A percentile compares a stretch with the other conserved stretches of the same genome.
Evolutionary conservation across 2,113 vertebrate genomes (phyloP).

Genomic region (Xiphophorus couchianus): DNA sequence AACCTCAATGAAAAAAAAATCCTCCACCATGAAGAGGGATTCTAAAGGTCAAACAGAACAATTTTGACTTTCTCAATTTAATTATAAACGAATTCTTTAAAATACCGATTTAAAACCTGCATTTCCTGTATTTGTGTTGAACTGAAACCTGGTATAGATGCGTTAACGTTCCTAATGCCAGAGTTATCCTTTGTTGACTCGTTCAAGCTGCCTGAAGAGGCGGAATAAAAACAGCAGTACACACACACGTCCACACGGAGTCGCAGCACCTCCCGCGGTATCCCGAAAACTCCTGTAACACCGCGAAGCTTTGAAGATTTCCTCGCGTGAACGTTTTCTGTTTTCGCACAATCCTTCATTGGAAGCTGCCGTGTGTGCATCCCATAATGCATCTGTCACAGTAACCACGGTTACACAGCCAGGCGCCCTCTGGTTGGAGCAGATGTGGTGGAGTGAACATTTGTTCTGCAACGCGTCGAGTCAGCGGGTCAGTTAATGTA

Average conservation of each 20-base stretch:
- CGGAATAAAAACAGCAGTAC: not conserved
- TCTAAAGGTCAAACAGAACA: too few relatives aligned
- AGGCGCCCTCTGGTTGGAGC: constrained; percentile 54
- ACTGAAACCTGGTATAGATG: not conserved
- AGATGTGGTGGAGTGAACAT: not conserved
- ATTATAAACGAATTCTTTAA: too few relatives aligned
- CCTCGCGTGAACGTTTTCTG: not conserved
- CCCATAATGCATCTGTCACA: constrained; percentile 55
- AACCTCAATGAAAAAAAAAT: too few relatives aligned
- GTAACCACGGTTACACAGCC: constrained; percentile 49
- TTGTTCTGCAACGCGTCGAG: not conserved
- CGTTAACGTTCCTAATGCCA: too few relatives aligned
- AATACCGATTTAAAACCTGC: not conserved
- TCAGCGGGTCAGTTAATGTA: not conserved
- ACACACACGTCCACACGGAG: constrained; percentile 7
- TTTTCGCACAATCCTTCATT: constrained; percentile 1
- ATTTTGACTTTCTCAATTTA: too few relatives aligned
- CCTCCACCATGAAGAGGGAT: too few relatives aligned
- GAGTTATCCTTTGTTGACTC: not conserved
- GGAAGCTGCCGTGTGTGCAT: constrained; percentile 54
- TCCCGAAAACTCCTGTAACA: constrained; percentile 1
- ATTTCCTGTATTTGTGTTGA: not conserved
- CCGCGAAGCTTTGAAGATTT: not conserved
- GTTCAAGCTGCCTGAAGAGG: not conserved
- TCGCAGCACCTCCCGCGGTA: not conserved